phyloP scores from a whole-genome alignment of 2,888 invertebrate species.

The Atethmia centrago region DNA sequence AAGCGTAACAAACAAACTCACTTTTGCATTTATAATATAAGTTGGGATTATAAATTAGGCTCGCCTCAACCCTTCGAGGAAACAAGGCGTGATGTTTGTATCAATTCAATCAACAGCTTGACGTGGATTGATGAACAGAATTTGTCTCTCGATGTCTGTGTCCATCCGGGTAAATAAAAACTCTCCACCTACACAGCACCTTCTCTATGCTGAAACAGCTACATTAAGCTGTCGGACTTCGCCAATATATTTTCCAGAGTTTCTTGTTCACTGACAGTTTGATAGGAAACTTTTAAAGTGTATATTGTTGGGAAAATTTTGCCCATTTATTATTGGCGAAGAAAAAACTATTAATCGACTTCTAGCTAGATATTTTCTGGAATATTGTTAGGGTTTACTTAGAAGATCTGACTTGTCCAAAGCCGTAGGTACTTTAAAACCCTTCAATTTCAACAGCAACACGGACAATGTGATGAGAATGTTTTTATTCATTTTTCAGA shows the following conservation, averaged over 20 bases:
- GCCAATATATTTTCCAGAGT: conserved; percentile 37
- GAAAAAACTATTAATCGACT: background rate
- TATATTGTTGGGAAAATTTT: conserved; percentile 21
- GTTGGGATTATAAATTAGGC: no score
- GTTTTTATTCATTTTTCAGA: no score
- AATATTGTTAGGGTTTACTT: background rate
- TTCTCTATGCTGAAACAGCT: conserved; percentile 36
- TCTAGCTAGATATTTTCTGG: background rate
- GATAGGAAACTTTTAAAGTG: conserved; percentile 35
- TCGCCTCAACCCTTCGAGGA: no score
- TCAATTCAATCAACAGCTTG: background rate
- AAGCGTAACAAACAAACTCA: no score
- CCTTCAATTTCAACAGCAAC: no score
- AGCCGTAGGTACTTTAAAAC: no score
- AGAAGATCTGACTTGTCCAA: no score
- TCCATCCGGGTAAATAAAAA: conserved; percentile 25
- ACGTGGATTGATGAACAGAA: conserved; percentile 18
- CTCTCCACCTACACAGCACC: conserved; percentile 21
- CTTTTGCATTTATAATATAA: no score
- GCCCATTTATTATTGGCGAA: conserved; percentile 4
- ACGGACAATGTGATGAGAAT: no score
- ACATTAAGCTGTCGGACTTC: conserved; percentile 30
- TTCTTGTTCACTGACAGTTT: conserved; percentile 32
- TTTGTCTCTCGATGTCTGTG: background rate
- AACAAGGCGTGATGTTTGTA: no score